Percentiles rank a stretch among this genome's conserved stretches.
phyloP scores from a whole-genome alignment of 2,797 vertebrate genomes.

The Discoglossus pictus region DNA sequence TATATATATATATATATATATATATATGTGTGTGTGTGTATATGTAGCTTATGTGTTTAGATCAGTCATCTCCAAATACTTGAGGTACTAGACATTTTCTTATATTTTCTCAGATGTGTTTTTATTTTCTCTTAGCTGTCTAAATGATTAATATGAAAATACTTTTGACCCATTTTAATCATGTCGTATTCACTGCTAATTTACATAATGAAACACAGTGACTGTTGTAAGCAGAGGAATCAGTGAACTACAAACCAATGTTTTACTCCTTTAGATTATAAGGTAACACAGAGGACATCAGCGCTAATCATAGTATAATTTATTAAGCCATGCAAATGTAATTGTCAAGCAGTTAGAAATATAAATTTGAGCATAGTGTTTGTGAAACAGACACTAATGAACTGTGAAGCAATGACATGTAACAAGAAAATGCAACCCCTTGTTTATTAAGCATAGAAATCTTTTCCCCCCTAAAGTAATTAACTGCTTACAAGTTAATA shows the following conservation, averaged over 20 bases:
- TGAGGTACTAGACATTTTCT: background rate
- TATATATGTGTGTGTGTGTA: too few relatives aligned
- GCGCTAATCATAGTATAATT: conserved; percentile 66
- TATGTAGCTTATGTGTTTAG: too few relatives aligned
- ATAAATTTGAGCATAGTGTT: conserved; percentile 53
- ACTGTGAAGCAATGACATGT: conserved; percentile 40
- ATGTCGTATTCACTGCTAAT: conserved; percentile 70
- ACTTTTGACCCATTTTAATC: conserved; percentile 77
- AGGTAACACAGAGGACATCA: conserved; percentile 67
- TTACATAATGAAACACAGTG: conserved; percentile 71
- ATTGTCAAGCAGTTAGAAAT: conserved; percentile 65
- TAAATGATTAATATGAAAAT: conserved; percentile 75
- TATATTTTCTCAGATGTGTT: conserved; percentile 6
- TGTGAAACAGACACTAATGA: conserved; percentile 49
- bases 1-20: too few relatives aligned
- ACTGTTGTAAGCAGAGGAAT: conserved; percentile 60
- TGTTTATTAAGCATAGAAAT: conserved; percentile 42
- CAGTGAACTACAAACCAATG: conserved; percentile 66
- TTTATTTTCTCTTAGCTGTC: conserved; percentile 56
- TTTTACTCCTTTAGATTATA: conserved; percentile 68
- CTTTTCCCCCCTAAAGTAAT: conserved; percentile 41
- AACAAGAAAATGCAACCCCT: conserved; percentile 43
- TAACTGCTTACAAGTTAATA: conserved; percentile 50
- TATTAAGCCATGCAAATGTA: conserved; percentile 66
- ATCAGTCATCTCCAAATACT: too few relatives aligned